Conservation (phyloP, 2,797 vertebrate genomes). For the Anableps anableps region DNA sequence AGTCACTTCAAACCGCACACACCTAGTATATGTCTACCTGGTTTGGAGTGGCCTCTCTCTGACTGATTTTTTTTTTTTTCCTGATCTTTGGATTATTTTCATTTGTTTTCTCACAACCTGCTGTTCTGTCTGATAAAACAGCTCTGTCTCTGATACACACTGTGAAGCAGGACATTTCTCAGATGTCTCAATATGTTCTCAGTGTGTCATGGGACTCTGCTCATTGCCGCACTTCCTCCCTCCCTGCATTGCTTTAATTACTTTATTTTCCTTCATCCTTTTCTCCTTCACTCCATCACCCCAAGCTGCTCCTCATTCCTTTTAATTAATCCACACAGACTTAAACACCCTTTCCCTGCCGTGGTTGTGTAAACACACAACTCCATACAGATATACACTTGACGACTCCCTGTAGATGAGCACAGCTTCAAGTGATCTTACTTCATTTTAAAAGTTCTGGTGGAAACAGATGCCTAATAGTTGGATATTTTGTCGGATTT, state of each 20-base stretch:
- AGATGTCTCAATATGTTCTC: constrained; percentile 58
- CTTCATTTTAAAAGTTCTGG: constrained; percentile 58
- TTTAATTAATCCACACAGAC: constrained; percentile 82
- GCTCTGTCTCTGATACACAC: constrained; percentile 15
- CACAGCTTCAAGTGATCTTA: constrained; percentile 57
- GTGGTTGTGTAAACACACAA: constrained; percentile 37
- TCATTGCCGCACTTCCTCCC: constrained; percentile 46
- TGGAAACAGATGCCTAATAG: constrained; percentile 10
- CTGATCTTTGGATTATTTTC: neutral
- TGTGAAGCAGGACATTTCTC: constrained; percentile 34
- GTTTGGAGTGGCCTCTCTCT: neutral
- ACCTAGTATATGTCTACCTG: neutral
- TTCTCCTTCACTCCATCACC: constrained; percentile 73
- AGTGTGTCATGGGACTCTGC: constrained; percentile 48
- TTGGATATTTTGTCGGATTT: constrained; percentile 30
- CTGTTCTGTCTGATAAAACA: constrained; percentile 24
- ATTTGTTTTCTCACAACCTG: constrained; percentile 11
- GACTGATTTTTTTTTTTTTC: constrained; percentile 9
- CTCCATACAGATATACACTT: constrained; percentile 13
- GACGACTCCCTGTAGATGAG: constrained; percentile 48
- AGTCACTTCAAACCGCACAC: neutral
- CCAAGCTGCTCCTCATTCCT: constrained; percentile 71
- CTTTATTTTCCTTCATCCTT: constrained; percentile 70
- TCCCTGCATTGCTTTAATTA: constrained; percentile 71
- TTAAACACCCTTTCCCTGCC: constrained; percentile 73